Percentiles rank a stretch among this genome's conserved stretches.
phyloP scores from a whole-genome alignment of 2,888 invertebrate genomes.

The Drosophila hawaiiensis region DNA sequence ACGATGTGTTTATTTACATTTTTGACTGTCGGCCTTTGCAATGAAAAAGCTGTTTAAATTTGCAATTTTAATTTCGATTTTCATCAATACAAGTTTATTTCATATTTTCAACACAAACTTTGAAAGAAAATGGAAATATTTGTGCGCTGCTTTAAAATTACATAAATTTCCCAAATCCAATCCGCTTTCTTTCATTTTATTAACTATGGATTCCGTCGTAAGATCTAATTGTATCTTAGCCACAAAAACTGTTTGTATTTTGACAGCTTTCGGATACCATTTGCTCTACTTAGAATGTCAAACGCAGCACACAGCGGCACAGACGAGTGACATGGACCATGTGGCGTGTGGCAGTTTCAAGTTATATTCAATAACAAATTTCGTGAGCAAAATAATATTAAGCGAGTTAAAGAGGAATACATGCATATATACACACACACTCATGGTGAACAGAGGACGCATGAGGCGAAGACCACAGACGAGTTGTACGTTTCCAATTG shows the following conservation, averaged over 20 bases:
- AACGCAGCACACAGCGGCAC: conserved; percentile 21
- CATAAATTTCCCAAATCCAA: not conserved
- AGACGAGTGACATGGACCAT: conserved; percentile 9
- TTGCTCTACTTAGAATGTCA: conserved; percentile 39
- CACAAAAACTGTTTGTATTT: conserved; percentile 33
- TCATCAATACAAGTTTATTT: not conserved
- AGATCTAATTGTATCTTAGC: conserved; percentile 8
- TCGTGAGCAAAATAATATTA: conserved; percentile 59
- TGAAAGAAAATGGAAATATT: not conserved
- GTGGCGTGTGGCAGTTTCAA: conserved; percentile 40
- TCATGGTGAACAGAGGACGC: conserved; percentile 12
- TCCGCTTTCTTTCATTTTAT: not conserved
- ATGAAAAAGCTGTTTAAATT: not conserved
- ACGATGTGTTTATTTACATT: not conserved
- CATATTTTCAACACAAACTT: not conserved
- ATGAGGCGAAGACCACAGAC: conserved; percentile 23
- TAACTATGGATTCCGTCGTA: not conserved
- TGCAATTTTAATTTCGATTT: not conserved
- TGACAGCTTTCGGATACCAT: conserved; percentile 46
- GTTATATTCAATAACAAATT: conserved; percentile 57
- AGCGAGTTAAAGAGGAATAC: conserved; percentile 7
- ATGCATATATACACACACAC: not conserved
- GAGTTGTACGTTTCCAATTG: conserved; percentile 29
- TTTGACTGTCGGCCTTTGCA: not conserved
- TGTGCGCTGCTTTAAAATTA: not conserved